Evolutionary conservation across 2,888 invertebrate species (phyloP).

Genomic region (Cheilosia impressa): DNA sequence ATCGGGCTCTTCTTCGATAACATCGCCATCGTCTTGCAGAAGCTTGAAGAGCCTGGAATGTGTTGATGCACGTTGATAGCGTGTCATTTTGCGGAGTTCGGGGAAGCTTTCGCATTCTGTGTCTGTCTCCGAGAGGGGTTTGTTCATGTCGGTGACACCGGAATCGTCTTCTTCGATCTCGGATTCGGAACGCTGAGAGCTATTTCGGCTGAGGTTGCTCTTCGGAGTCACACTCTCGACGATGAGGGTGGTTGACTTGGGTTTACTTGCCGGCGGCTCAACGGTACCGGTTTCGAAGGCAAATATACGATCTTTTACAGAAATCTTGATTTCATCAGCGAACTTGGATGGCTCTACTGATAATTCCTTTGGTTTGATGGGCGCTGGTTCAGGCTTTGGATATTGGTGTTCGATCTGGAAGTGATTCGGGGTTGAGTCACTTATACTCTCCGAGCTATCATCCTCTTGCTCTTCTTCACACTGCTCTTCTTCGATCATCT

Average conservation of each 20-base stretch:
- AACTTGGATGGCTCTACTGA: constrained; percentile 61
- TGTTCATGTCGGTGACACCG: constrained; percentile 89
- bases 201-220: constrained; percentile 81
- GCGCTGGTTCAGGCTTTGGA: constrained; percentile 61
- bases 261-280: constrained; percentile 52
- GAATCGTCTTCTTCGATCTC: constrained; percentile 87
- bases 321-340: constrained; percentile 79
- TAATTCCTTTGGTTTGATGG: constrained; percentile 73
- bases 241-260: constrained; percentile 72
- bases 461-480: constrained; percentile 51
- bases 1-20: constrained; percentile 76
- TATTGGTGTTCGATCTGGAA: constrained; percentile 72
- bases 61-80: constrained; percentile 89
- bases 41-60: constrained; percentile 89
- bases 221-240: constrained; percentile 79
- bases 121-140: constrained; percentile 88
- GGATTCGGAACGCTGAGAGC: constrained; percentile 84
- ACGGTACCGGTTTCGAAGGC: constrained; percentile 79
- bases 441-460: constrained; percentile 60
- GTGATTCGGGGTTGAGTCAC: constrained; percentile 78
- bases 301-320: constrained; percentile 81
- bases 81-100: constrained; percentile 85
- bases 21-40: constrained; percentile 86
- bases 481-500: constrained; percentile 70
- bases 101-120: constrained; percentile 87